Base-by-base conservation (phyloP, 1,140 invertebrate species). In the Heliconius hermathena region DNA sequence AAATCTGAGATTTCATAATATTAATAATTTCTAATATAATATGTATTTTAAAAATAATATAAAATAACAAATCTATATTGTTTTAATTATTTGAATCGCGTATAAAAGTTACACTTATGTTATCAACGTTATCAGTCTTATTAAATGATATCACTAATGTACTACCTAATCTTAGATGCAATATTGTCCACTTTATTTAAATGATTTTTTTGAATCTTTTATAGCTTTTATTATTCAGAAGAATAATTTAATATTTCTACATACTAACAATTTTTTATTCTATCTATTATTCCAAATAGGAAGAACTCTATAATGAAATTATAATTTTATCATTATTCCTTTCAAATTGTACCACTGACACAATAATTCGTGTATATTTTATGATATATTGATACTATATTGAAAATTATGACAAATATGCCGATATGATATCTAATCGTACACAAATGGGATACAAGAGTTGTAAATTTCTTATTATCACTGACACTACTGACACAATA, bases 391-490 rank as follows among this genome's bases (percentile, higher is more conserved):
- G 13, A 54, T 9, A 60, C 3, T 66, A 66, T 29, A 66, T 26
- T 26, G n/a, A 66, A 66, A 66, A 79, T 74, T 79, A 60, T 71
- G 73, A 84, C 78, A 81, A 84, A 83, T 26, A 57, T 29, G 60
- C 29, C 81, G 76, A 84, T 80, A 80, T 73, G 22, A 36, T 88
- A 88, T 90, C 85, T 86, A 86, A 89, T 84, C 84, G 80, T 75
- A 41, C 73, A 36, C 81, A 57, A 57, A 73, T 85, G 74, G 77
- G 73, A 79, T 78, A 74, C 73, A 54, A 52, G 41, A 71, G 76
- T 73, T 86, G 85, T 88, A 87, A 87, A 84, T 85, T 76, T 81
- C 57, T 71, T n/a, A 77, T 87, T 89, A 91, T 89, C 88, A 86
- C 85, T 86, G 88, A 79, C 88, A 88, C 85, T 46, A 85, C 78